A percentile compares a stretch with the other conserved stretches of the same genome.
Conservation (phyloP, 2,888 invertebrate species). For the Prosopocoilus inquinatus region DNA sequence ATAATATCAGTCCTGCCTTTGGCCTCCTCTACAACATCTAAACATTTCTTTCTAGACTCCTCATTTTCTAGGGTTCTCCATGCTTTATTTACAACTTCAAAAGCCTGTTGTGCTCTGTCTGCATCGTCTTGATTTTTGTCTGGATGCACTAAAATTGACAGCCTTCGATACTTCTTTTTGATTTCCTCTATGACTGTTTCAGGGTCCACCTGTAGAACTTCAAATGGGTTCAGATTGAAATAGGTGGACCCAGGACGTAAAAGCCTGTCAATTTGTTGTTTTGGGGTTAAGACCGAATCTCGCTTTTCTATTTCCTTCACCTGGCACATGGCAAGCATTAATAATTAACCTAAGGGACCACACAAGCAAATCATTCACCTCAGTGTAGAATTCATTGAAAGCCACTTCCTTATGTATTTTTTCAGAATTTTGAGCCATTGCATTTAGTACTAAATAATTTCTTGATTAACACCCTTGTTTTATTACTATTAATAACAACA, state of each 20-base stretch:
- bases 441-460: neutral
- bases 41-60: conserved; percentile 86
- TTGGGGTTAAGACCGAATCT: conserved; percentile 93
- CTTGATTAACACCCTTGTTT: too few relatives aligned
- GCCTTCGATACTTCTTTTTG: conserved; percentile 92
- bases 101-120: conserved; percentile 90
- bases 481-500: too few relatives aligned
- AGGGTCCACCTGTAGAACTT: conserved; percentile 89
- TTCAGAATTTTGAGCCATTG: conserved; percentile 23
- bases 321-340: conserved; percentile 54
- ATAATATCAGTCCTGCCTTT: conserved; percentile 91
- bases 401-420: conserved; percentile 59
- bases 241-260: conserved; percentile 96
- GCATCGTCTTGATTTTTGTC: conserved; percentile 98
- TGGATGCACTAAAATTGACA: conserved; percentile 98
- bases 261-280: conserved; percentile 95
- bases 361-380: conserved; percentile 58
- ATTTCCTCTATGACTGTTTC: conserved; percentile 86
- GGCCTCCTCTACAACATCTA: conserved; percentile 97
- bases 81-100: conserved; percentile 90
- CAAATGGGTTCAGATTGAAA: conserved; percentile 96
- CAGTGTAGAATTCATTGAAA: conserved; percentile 80
- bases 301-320: conserved; percentile 98
- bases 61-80: conserved; percentile 96
- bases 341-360: conserved; percentile 10